Base-by-base conservation (phyloP, 2,888 invertebrate genomes). In the Ametastegia equiseti region DNA sequence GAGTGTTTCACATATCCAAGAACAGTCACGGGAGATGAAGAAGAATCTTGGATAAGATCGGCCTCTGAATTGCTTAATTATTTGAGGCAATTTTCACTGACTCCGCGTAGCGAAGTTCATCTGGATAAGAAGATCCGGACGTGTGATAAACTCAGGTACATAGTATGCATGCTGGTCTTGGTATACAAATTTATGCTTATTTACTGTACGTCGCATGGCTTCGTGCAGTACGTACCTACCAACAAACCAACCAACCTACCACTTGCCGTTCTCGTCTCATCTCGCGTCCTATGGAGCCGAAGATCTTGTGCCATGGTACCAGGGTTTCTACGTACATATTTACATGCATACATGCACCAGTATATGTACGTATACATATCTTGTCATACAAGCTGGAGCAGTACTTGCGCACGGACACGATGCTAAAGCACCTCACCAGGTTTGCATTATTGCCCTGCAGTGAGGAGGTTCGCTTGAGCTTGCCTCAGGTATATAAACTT, bases 31-130 rank as follows among this genome's bases (percentile, higher is more conserved):
- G 42, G 5, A 42, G 42, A 42, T 42, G 42, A 42, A 9, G 9
- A 47, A 13, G 47, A 19, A 39, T 23, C 75, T 19, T 27, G 65
- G 85, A 85, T 85, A 84, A 82, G 80, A 86, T 86, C 85, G 77
- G 86, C 84, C 85, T 86, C 85, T 84, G 85, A 86, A 86, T 86
- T 86, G 85, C 86, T 86, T 85, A 85, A 86, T 86, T 86, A 86
- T 86, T 84, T 85, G 81, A 83, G n/a, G 80, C 83, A 84, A 80
- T 80, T 80, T 80, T 69, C 80, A 67, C 80, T 50, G 67, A 54
- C 67, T 69, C 47, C 9, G 47, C 39, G 33, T 36, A n/a, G n/a
- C n/a, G n/a, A 75, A 54, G 80, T 67, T 80, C 65, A 65, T 65
- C 80, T 65, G 67, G 80, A 80, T 65, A 67, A 80, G 80, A 33